These are phyloP conservation scores for Lampropteryx suffumata DNA, from an alignment of 2,888 invertebrate species.

Conservation along the genomic window DNA sequence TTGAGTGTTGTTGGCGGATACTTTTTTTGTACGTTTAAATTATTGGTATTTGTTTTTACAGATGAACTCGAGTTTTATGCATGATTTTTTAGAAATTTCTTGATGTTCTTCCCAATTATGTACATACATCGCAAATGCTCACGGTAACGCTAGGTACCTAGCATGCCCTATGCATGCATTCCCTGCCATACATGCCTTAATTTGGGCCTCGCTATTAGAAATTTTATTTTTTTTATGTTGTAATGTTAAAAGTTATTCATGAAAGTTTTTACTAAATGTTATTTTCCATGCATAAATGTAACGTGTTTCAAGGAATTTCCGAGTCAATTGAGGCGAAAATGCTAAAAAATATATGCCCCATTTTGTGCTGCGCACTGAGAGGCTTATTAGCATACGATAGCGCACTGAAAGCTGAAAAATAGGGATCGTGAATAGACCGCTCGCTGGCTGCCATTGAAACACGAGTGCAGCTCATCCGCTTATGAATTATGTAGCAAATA, in stretches of 20 bases:
- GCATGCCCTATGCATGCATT: no score
- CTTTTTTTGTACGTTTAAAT: conserved; percentile 2
- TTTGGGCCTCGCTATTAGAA: no score
- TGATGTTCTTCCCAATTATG: no score
- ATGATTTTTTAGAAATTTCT: not conserved
- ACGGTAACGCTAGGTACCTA: no score
- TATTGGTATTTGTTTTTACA: not conserved
- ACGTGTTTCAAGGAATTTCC: conserved; percentile 4
- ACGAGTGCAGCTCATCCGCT: conserved; percentile 59
- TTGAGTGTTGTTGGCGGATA: conserved; percentile 21
- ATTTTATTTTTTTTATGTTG: no score
- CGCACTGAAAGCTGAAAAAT: conserved; percentile 62
- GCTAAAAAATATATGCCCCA: conserved; percentile 42
- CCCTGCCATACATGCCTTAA: no score
- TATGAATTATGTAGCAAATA: conserved; percentile 65
- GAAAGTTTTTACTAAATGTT: conserved; percentile 1
- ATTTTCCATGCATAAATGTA: conserved; percentile 1
- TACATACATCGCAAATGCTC: no score
- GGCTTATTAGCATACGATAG: conserved; percentile 69
- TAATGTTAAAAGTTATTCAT: conserved; percentile 7
- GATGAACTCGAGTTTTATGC: not conserved
- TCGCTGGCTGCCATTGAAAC: conserved; percentile 53
- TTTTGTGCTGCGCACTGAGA: conserved; percentile 46
- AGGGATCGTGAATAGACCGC: conserved; percentile 52
- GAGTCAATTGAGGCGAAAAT: conserved; percentile 23